phyloP scores from a whole-genome alignment of 2,888 invertebrate genomes.

The Isoperla grammatica region DNA sequence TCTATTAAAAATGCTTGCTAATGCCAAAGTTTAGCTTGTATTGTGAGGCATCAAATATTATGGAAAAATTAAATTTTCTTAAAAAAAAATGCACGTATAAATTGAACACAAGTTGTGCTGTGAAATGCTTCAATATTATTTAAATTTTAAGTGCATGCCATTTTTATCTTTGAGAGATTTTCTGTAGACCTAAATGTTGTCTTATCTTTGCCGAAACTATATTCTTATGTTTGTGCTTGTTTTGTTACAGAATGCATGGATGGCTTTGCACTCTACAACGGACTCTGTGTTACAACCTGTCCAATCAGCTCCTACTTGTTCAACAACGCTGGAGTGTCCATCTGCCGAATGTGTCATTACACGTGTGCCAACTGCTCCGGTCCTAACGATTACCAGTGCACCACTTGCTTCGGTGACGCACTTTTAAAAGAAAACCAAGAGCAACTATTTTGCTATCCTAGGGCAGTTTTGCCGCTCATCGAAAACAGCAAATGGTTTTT shows the following conservation, averaged over 20 bases:
- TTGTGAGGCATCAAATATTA: too few relatives aligned
- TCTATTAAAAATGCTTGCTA: too few relatives aligned
- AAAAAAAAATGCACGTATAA: too few relatives aligned
- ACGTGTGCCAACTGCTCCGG: constrained; percentile 65
- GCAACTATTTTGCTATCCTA: constrained; percentile 49
- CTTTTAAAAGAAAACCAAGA: constrained; percentile 38
- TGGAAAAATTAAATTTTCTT: too few relatives aligned
- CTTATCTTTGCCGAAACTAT: too few relatives aligned
- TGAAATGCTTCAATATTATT: not conserved
- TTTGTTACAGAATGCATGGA: constrained; percentile 60
- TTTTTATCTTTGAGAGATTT: not conserved
- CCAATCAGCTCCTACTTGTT: constrained; percentile 40
- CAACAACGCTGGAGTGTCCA: constrained; percentile 26
- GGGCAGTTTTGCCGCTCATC: constrained; percentile 45
- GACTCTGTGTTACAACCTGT: constrained; percentile 55
- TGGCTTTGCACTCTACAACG: constrained; percentile 55
- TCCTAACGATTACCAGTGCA: constrained; percentile 63
- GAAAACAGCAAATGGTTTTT: constrained; percentile 47
- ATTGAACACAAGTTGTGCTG: too few relatives aligned
- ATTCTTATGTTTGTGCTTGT: too few relatives aligned
- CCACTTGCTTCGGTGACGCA: constrained; percentile 61
- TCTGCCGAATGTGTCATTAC: constrained; percentile 66
- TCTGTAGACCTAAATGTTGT: too few relatives aligned
- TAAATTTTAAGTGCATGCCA: not conserved
- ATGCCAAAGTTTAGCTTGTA: too few relatives aligned